Base-by-base conservation (phyloP, 1,140 invertebrate genomes). In the Andrena cerasifolii region DNA sequence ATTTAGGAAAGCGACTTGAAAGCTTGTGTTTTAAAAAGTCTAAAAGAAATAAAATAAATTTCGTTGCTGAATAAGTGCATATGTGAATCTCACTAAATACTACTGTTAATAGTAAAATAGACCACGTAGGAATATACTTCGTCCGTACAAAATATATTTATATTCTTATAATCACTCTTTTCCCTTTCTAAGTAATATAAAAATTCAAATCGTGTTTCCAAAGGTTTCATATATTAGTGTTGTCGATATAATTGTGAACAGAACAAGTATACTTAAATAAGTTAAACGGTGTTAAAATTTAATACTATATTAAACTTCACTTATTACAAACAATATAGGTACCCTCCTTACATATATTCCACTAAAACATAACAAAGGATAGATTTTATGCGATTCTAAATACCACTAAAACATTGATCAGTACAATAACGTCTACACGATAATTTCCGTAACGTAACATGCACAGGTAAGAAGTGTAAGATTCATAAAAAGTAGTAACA, bases 191-290 rank as follows among this genome's bases (percentile, higher is more conserved):
- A 63, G 62, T 31, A 36, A 51, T 36, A 63, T 56, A 53, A 56
- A 54, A 67, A 58, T 51, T 28, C 0, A 56, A 67, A 47, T n/a
- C 6, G 16, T 56, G 24, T 33, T 54, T 36, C 31, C 51, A 40
- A 56, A 40, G 14, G 6, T 12, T 26, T 36, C n/a, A 76, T 56
- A 26, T 66, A 68, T 56, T 56, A 68, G 36, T 14, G 40, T 14
- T 10, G 36, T 76, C 5, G 2, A 58, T 53, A 61, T 51, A 77
- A 43, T 51, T 26, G 28, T 71, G 71, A 61, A 66, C 49, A 45
- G 33, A 58, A 78, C 31, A 63, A 58, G 47, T 24, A 49, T 75
- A 66, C 72, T 75, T 76, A 75, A n/a, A n/a, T n/a, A n/a, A 59
- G 62, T 67, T 79, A 76, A 76, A 53, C n/a, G 63, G 31, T 43